Conservation (phyloP, 2,113 vertebrate genomes). For the Lagenorhynchus albirostris region DNA sequence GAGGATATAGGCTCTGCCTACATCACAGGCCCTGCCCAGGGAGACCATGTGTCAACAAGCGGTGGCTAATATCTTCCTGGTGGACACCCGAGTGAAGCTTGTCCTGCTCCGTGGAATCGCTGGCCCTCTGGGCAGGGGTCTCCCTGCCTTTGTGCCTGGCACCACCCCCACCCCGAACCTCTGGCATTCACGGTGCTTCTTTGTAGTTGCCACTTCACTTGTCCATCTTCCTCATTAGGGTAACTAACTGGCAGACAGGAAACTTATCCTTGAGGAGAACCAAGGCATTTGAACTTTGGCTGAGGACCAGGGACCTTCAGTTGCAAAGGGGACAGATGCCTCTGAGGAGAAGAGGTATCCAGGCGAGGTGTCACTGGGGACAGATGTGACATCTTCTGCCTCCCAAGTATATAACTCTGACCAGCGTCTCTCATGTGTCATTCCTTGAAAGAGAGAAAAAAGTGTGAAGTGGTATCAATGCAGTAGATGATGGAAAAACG, state of each 20-base stretch:
- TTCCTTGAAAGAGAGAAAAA: neutral
- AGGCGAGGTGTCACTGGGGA: neutral
- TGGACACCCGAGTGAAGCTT: neutral
- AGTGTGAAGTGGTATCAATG: rapidly evolving
- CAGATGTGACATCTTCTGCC: rapidly evolving
- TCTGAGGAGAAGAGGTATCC: neutral
- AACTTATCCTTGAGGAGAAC: neutral
- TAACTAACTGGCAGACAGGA: neutral
- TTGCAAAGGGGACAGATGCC: rapidly evolving
- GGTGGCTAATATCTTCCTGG: neutral
- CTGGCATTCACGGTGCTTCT: rapidly evolving
- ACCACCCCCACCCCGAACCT: no score
- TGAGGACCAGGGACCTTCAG: neutral
- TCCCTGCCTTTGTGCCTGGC: neutral
- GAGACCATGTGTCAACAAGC: neutral
- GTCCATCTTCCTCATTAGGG: neutral
- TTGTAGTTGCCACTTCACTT: neutral
- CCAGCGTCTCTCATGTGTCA: neutral
- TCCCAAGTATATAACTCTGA: rapidly evolving
- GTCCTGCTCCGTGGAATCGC: neutral
- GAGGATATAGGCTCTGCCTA: neutral
- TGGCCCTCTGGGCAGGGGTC: neutral
- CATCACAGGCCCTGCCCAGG: neutral
- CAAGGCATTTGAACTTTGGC: neutral
- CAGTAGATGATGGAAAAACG: neutral